Evolutionary conservation across 2,113 vertebrate genomes (phyloP).

Genomic region (Trematocara unimaculatum): DNA sequence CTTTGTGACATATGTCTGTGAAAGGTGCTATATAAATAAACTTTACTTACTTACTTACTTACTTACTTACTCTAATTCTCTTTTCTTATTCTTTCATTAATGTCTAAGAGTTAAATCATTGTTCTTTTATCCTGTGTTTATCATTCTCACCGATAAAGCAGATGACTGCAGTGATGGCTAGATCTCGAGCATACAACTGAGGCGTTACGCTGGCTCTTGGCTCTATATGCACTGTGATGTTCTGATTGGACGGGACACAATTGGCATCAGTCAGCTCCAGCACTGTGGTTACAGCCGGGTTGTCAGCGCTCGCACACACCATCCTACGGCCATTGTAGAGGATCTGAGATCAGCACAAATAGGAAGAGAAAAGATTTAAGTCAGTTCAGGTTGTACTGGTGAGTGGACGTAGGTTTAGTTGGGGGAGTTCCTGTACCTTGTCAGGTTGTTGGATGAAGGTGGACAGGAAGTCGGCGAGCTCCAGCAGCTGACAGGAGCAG

Average conservation of each 20-base stretch:
- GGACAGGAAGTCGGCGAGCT: conserved; percentile 66
- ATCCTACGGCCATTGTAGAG: conserved; percentile 63
- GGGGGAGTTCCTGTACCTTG: conserved; percentile 2
- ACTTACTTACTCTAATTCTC: not conserved
- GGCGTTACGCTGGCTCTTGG: conserved; percentile 34
- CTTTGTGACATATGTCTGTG: too few relatives aligned
- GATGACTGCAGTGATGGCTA: conserved; percentile 71
- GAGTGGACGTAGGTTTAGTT: fast-evolving
- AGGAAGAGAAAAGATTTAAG: not conserved
- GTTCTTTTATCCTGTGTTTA: not conserved
- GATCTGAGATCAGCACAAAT: not conserved
- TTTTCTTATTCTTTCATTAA: not conserved
- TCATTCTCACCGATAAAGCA: conserved; percentile 77
- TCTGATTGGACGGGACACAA: conserved; percentile 71
- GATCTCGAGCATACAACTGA: conserved; percentile 64
- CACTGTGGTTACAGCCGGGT: conserved; percentile 45
- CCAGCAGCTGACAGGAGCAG: conserved; percentile 75
- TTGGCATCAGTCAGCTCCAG: conserved; percentile 73
- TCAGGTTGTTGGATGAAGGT: conserved; percentile 66
- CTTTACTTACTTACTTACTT: too few relatives aligned
- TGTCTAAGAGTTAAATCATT: not conserved
- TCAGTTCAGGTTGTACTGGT: not conserved
- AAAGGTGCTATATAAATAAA: too few relatives aligned
- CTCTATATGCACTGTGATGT: conserved; percentile 61
- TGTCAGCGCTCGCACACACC: conserved; percentile 57